Base-by-base conservation (phyloP, 2,888 invertebrate species). In the Deroplatys truncata region DNA sequence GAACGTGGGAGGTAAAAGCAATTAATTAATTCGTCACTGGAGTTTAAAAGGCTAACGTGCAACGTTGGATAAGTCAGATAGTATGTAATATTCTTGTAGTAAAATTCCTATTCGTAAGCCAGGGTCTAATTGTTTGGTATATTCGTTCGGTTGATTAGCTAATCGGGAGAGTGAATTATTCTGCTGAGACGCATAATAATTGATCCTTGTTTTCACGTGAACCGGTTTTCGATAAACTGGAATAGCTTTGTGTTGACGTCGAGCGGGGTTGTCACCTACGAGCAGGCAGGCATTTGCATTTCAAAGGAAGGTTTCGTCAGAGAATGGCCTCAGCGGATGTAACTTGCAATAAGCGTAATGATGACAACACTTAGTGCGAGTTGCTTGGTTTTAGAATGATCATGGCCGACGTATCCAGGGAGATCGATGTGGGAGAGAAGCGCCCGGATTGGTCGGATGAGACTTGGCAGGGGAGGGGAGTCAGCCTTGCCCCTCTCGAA, bases 351-450 rank as follows among this genome's bases (percentile, higher is more conserved):
- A 49, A 28, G 10, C 82, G 9, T 83, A 82, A 87, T 83, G 83
- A 87, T 83, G 83, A 83, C 35, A 87, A 87, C 83, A 83, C 87
- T 87, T 87, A 87, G 87, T n/a, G 35, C 20, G 82, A 28, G 86
- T 13, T 31, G 43, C 86, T 82, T 28, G 82, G 86, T 28, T 86
- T 86, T 86, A 82, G 86, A 86, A 83, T 87, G 83, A 87, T 87
- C 83, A 87, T 87, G 87, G 87, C 86, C 87, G 87, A 83, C 87
- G 35, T 87, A 87, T 87, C 49, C 87, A 82, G 82, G 20, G 87
- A 87, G 87, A 87, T 87, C 87, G 87, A 87, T 87, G 87, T 87
- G 87, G 35, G 43, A 72, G 87, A 49, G 31, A 82, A 82, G 83
- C n/a, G 83, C 31, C 82, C 83, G 82, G 87, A 83, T 82, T 87